These are phyloP conservation scores for Pseudopleuronectes americanus DNA, from an alignment of 2,797 vertebrate species.

Conservation along the genomic window DNA sequence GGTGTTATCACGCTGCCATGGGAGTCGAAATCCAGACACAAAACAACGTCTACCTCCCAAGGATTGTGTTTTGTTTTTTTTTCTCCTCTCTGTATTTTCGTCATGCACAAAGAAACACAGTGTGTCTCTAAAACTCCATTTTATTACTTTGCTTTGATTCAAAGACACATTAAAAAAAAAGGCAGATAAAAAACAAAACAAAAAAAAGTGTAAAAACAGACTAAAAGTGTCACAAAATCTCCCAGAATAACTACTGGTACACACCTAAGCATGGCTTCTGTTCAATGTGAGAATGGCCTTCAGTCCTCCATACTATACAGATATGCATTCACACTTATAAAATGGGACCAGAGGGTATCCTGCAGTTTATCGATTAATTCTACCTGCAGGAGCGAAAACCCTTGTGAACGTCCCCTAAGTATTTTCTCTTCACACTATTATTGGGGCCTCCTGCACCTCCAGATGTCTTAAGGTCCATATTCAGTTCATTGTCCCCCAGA, in stretches of 20 bases:
- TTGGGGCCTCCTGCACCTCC: slow-evolving; percentile 36
- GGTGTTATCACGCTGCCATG: slow-evolving; percentile 41
- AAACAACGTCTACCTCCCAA: slow-evolving; percentile 37
- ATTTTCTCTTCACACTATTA: slow-evolving; percentile 49
- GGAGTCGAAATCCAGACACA: slow-evolving; percentile 53
- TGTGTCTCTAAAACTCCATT: slow-evolving; percentile 67
- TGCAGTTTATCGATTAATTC: slow-evolving; percentile 51
- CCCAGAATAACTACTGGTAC: slow-evolving; percentile 68
- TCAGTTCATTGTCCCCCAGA: slow-evolving; percentile 57
- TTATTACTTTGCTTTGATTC: slow-evolving; percentile 76
- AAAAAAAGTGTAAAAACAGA: slow-evolving; percentile 62
- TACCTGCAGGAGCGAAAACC: slow-evolving; percentile 46
- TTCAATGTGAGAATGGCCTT: slow-evolving; percentile 59
- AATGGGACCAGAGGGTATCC: slow-evolving; percentile 32
- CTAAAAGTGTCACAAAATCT: slow-evolving; percentile 59
- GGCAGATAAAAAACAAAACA: slow-evolving; percentile 36
- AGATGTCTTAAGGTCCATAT: slow-evolving; percentile 66
- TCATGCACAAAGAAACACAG: slow-evolving; percentile 51
- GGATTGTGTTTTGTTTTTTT: slow-evolving; percentile 12
- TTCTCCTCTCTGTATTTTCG: slow-evolving; percentile 18
- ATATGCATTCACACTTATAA: slow-evolving; percentile 32
- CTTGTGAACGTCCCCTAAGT: slow-evolving; percentile 43
- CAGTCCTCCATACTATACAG: slow-evolving; percentile 55
- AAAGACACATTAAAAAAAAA: slow-evolving; percentile 68
- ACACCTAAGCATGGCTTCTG: slow-evolving; percentile 72